Conservation (phyloP, 2,888 invertebrate species). For the Cecidostiba fungosa region DNA sequence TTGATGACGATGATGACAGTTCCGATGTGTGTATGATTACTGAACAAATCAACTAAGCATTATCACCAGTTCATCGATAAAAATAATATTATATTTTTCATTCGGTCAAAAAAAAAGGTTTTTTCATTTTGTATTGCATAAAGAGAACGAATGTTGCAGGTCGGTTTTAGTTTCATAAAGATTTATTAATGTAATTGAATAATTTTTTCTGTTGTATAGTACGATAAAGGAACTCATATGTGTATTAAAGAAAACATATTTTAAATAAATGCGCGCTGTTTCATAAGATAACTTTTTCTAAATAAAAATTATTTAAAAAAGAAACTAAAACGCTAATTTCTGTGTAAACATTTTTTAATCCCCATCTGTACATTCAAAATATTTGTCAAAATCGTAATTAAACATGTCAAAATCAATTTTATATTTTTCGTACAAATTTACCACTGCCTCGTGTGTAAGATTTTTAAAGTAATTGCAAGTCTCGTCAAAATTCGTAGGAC, state of each 20-base stretch:
- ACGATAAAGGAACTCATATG: neutral
- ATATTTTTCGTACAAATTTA: conserved; percentile 74
- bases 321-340: neutral
- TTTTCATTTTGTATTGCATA: conserved; percentile 22
- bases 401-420: conserved; percentile 78
- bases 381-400: conserved; percentile 72
- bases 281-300: conserved; percentile 39
- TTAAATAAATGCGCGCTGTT: neutral
- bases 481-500: conserved; percentile 71
- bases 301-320: conserved; percentile 53
- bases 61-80: neutral
- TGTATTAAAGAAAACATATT: conserved; percentile 21
- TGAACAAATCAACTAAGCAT: neutral
- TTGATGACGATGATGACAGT: conserved; percentile 69
- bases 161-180: neutral
- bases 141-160: neutral
- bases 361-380: conserved; percentile 71
- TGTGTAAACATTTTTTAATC: conserved; percentile 32
- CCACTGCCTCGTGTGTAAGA: conserved; percentile 70
- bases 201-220: neutral
- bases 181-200: neutral
- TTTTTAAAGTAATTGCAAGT: conserved; percentile 76
- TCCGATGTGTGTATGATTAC: conserved; percentile 41
- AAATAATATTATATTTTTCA: neutral
- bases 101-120: neutral